Evolutionary conservation across 2,797 vertebrate species (phyloP), one percentile per base, ranked within the genome.

Genomic region (Acrossocheilus wenchowensis): DNA sequence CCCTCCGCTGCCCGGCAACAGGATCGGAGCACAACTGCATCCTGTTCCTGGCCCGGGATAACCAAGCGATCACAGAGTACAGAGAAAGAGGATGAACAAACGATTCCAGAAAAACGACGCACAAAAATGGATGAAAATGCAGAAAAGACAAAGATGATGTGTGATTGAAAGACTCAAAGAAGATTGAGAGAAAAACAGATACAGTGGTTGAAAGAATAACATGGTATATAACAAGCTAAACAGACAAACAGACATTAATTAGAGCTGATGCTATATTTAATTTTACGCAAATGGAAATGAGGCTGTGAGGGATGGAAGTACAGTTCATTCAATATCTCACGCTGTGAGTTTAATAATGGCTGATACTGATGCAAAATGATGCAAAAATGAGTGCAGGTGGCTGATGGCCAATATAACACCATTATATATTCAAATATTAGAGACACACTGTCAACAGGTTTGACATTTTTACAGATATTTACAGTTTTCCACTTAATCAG

Each of bases 21-120:
- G 86, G 75, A 74, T 82, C 69, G 93, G 95, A 93, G 94, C 92
- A 94, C 94, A 95, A 93, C 93, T 94, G 95, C 90, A 94, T 94
- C 95, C 95, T 96, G 92, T 90, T 93, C 87, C 89, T 88, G 87
- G 84, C 41, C 81, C 43, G 57, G 78, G 87, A 83, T 78, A 82
- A 87, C 45, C 86, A 68, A 74, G 87, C 57, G 50, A 85, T 73
- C 88, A 92, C 91, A 93, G 92, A 95, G 90, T 89, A 89, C 91
- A 94, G 91, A 94, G 91, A 90, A 86, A 86, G 89, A 91, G 77
- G 88, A 85, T 81, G 54, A 82, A 43, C 48, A 88, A 68, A 87
- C 45, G 21, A 86, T 75, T 71, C 64, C 75, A 85, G 43, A 83
- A 34, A 34, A 77, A 81, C 75, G n/a, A 72, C 4, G 9, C 60